Evolutionary conservation across 2,113 vertebrate genomes (phyloP), one percentile per base, ranked within the genome.

Genomic region (Circaetus cinerascens): DNA sequence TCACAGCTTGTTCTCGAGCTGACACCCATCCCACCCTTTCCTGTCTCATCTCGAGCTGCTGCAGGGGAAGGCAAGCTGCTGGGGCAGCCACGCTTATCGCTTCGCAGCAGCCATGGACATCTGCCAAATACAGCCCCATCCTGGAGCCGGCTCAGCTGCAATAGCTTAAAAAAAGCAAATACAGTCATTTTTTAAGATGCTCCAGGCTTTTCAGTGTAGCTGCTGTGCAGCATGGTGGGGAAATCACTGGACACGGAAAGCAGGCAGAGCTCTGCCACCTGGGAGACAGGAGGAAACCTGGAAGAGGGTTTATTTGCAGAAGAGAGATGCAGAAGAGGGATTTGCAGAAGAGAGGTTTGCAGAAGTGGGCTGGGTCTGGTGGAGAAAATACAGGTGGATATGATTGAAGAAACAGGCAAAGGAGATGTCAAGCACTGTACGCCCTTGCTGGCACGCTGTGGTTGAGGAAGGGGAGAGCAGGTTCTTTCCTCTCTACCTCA

Each of bases 1-100:
- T 63, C 53, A 10, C 30, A 7, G 34, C 48, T 80, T 45, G 21
- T 25, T 77, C 71, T 55, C 2, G 2, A 11, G 85, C 66, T 90
- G 75, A 71, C 67, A 67, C 88, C 93, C 91, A 55, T 82, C 90
- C 87, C 93, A 86, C 95, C 94, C 92, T 93, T 97, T 96, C 96
- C 93, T 96, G 92, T 82, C 74, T 55, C 88, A 40, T 82, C 80
- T 19, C 1, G 29, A 62, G 88, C 56, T 34, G 82, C 86, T 38
- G 79, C 8, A 7, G 72, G 48, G 73, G 60, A 27, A 48, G 69
- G 67, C 46, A 45, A 63, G 29, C 63, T 29, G 62, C 82, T 7
- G 72, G 0, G 23, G 56, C 67, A 5, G 62, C 77, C 13, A 0
- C 63, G 1, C 78, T 88, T 95, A 86, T 56, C 64, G 2, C 85